phyloP scores from a whole-genome alignment of 2,113 vertebrate species.

The Pseudonaja textilis region DNA sequence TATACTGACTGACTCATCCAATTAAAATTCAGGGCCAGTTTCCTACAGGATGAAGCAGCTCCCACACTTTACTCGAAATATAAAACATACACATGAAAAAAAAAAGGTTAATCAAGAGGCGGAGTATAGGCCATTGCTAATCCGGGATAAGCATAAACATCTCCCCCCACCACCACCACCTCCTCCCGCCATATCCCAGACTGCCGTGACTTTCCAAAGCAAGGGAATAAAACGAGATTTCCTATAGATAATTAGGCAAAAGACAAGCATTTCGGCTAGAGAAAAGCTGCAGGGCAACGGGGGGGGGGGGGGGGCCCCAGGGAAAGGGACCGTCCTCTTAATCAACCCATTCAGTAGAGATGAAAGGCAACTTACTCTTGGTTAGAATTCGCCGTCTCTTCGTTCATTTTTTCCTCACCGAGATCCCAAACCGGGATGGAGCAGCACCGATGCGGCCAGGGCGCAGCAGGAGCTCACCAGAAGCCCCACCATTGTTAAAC shows the following conservation, averaged over 20 bases:
- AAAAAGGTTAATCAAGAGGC: slow-evolving; percentile 8
- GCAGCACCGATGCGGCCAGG: slow-evolving; percentile 83
- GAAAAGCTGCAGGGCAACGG: not conserved
- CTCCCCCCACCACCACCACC: not conserved
- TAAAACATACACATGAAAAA: slow-evolving; percentile 52
- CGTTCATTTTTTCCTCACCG: slow-evolving; percentile 98
- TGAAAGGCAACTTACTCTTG: slow-evolving; percentile 83
- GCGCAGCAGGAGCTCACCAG: slow-evolving; percentile 71
- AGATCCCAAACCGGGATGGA: slow-evolving; percentile 80
- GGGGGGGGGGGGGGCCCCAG: not conserved
- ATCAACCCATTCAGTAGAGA: not conserved
- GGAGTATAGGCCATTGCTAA: not conserved
- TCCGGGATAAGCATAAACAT: not conserved
- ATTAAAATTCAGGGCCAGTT: slow-evolving; percentile 73
- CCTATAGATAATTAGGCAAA: not conserved
- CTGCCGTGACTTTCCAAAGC: not conserved
- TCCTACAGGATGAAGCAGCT: slow-evolving; percentile 71
- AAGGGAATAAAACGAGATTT: not conserved
- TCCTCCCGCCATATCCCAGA: not conserved
- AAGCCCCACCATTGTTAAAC: slow-evolving; percentile 76
- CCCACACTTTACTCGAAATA: slow-evolving; percentile 70
- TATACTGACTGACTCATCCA: slow-evolving; percentile 76
- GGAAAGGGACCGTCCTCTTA: not conserved
- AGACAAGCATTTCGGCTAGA: not conserved
- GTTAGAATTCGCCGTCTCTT: slow-evolving; percentile 97